Evolutionary conservation across 2,797 vertebrate species (phyloP).

Genomic region (Falco concolor): DNA sequence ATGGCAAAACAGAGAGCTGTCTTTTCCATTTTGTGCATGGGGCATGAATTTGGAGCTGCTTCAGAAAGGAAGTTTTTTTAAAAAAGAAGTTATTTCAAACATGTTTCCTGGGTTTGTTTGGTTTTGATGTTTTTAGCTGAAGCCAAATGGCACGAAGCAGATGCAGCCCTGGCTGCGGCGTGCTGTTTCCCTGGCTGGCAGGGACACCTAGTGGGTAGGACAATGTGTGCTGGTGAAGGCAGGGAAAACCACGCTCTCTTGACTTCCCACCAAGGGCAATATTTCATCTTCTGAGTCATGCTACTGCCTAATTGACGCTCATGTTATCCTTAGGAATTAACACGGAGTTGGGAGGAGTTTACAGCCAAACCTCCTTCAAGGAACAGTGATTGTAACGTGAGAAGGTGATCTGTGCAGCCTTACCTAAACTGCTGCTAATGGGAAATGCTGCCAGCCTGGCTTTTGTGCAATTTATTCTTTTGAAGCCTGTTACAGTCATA

Average conservation of each 20-base stretch:
- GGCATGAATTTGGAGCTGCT: background rate
- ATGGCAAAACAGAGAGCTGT: fast-evolving
- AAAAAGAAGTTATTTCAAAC: background rate
- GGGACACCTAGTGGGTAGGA: slow-evolving; percentile 72
- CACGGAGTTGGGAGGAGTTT: background rate
- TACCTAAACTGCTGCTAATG: background rate
- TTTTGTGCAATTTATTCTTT: background rate
- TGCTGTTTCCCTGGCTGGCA: slow-evolving; percentile 47
- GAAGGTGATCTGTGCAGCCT: background rate
- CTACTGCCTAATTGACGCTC: background rate
- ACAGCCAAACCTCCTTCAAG: background rate
- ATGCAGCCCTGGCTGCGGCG: background rate
- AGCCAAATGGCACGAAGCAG: background rate
- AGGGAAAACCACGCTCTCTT: background rate
- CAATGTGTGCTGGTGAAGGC: background rate
- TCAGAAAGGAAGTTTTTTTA: background rate
- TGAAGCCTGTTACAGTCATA: background rate
- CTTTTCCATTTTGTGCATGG: background rate
- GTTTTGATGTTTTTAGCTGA: background rate
- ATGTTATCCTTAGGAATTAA: background rate
- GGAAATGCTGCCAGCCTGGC: background rate
- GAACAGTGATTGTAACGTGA: background rate
- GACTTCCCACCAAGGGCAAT: background rate
- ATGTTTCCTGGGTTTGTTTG: background rate
- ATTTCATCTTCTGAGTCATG: background rate